Evolutionary conservation across 2,888 invertebrate species (phyloP).

Genomic region (Hemaris fuciformis): DNA sequence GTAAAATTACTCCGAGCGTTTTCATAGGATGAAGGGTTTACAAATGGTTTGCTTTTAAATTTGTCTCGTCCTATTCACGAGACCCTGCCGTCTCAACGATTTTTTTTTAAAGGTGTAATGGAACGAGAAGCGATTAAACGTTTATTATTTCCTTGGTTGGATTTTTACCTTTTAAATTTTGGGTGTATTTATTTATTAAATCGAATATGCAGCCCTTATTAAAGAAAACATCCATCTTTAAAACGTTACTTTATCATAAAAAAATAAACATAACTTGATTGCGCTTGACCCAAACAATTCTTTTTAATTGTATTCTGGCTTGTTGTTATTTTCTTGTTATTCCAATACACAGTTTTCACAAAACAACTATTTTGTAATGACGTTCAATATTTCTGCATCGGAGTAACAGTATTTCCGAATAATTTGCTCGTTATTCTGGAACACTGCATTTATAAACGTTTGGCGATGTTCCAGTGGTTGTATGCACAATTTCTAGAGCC

Average conservation of each 20-base stretch:
- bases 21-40: not conserved
- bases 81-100: not conserved
- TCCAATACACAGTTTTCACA: not conserved
- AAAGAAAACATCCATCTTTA: too few species aligned
- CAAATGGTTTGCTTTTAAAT: slow-evolving; percentile 3
- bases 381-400: not conserved
- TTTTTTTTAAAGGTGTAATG: not conserved
- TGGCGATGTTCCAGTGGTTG: slow-evolving; percentile 60
- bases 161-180: not conserved
- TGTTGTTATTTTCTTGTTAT: not conserved
- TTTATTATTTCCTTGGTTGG: not conserved
- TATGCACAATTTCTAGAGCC: slow-evolving; percentile 61
- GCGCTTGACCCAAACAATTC: not conserved
- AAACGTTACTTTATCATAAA: too few species aligned
- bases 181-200: not conserved
- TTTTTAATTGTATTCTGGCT: not conserved
- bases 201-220: not conserved
- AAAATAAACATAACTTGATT: not conserved
- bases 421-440: slow-evolving; percentile 61
- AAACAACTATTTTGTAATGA: not conserved
- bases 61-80: not conserved
- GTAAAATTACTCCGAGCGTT: not conserved
- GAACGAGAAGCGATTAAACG: not conserved
- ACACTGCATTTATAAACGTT: slow-evolving; percentile 68
- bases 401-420: slow-evolving; percentile 31